A percentile compares a stretch with the other conserved stretches of the same genome.
Evolutionary conservation across 2,888 invertebrate species (phyloP).

Genomic region (Tachystola acroxantha): DNA sequence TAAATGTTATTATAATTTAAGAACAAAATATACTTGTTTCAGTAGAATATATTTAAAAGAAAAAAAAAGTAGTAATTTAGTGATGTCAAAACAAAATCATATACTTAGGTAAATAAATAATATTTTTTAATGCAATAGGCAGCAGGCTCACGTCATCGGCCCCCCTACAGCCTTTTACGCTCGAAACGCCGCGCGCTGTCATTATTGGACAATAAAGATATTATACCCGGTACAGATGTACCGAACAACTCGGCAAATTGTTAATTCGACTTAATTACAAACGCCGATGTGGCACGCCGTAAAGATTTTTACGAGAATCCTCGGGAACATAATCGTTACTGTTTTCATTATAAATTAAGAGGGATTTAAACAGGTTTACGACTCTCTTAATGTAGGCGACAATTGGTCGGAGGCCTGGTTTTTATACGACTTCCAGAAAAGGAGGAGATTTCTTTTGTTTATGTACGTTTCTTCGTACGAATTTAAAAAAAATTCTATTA

Average conservation of each 20-base stretch:
- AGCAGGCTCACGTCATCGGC: background rate
- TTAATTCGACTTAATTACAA: conserved; percentile 67
- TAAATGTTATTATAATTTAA: too few relatives aligned
- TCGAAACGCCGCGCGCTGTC: conserved; percentile 23
- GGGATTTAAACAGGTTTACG: conserved; percentile 28
- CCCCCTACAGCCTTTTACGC: conserved; percentile 30
- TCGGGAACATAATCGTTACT: conserved; percentile 51
- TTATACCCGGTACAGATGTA: conserved; percentile 55
- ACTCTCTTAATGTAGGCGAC: conserved; percentile 3
- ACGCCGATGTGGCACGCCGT: conserved; percentile 46
- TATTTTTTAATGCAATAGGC: too few relatives aligned
- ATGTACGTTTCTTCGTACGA: too few relatives aligned
- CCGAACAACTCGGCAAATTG: conserved; percentile 55
- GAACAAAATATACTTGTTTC: too few relatives aligned
- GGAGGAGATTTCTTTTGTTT: background rate
- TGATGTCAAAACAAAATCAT: too few relatives aligned
- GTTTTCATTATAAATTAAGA: conserved; percentile 62
- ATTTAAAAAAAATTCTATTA: too few relatives aligned
- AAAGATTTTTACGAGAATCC: conserved; percentile 61
- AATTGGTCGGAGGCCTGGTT: background rate
- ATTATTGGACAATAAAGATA: conserved; percentile 60
- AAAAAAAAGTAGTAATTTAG: too few relatives aligned
- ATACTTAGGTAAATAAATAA: background rate
- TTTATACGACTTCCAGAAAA: background rate
- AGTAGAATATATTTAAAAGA: too few relatives aligned